Base-by-base conservation (phyloP, 2,888 invertebrate genomes). In the Oasisia sp. region DNA sequence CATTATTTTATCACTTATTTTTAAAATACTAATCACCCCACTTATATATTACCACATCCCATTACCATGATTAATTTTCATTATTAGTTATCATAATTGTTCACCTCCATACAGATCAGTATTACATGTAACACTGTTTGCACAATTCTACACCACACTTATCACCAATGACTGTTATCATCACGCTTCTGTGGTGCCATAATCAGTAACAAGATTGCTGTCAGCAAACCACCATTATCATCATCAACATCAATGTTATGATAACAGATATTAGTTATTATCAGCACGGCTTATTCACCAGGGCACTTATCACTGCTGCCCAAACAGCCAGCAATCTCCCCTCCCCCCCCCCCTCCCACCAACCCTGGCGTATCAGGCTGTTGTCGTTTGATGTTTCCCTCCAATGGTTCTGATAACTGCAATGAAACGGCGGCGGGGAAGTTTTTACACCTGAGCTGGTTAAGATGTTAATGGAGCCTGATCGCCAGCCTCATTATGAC, bases 401-500 rank as follows among this genome's bases (percentile, higher is more conserved):
- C 7, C 7, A n/a, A 5, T 56, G 27, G 74, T 27, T 27, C 5
- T 74, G 74, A 74, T 74, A 74, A 74, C 74, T 74, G 14, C 74
- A 74, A 74, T 74, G 74, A 74, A 27, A 27, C 74, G 27, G 74
- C 74, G 27, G n/a, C n/a, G 4, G 50, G 50, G 3, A 74, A 74
- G 19, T 74, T 74, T 74, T 74, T 74, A 74, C 74, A 74, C 74
- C 74, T 74, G 74, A 74, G 27, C n/a, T 74, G 74, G 74, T 74
- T 74, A 74, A 74, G 74, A 74, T 74, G 74, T 74, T 74, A 74
- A 74, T 74, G 74, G 74, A 27, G 74, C 74, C n/a, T 74, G 74
- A 74, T 74, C 3, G 74, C 19, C 74, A 0, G 74, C 74, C 74
- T 74, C 74, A 74, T 74, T 74, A 74, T 19, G 74, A n/a, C 19